Evolutionary conservation across 2,888 invertebrate genomes (phyloP).

Genomic region (Acleris laterana): DNA sequence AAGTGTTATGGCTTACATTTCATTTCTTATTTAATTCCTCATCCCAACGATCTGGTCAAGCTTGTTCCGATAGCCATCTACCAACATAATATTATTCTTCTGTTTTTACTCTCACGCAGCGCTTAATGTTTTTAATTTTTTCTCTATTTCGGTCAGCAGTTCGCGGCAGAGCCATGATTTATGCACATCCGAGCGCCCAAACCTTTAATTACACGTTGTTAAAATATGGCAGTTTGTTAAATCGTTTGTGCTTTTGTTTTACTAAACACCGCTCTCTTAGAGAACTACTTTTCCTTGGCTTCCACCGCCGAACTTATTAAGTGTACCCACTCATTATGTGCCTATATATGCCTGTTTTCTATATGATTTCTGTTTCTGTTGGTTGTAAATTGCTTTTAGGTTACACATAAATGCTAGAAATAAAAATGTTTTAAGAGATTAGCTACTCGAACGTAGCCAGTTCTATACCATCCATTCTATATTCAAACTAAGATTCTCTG

Average conservation of each 20-base stretch:
- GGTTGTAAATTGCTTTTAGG: too few relatives aligned
- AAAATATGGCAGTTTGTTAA: conserved; percentile 85
- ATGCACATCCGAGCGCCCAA: conserved; percentile 83
- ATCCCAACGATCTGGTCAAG: conserved; percentile 31
- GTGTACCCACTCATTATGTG: conserved; percentile 30
- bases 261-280: conserved; percentile 73
- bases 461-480: too few relatives aligned
- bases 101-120: conserved; percentile 44
- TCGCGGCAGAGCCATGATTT: conserved; percentile 82
- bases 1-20: conserved; percentile 26
- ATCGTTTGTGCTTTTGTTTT: conserved; percentile 82
- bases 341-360: too few relatives aligned
- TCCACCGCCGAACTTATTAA: conserved; percentile 53
- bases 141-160: conserved; percentile 84
- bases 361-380: too few relatives aligned
- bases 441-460: too few relatives aligned
- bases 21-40: conserved; percentile 32
- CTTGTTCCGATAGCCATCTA: conserved; percentile 36
- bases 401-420: too few relatives aligned
- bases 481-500: too few relatives aligned
- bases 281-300: conserved; percentile 66
- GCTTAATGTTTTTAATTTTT: conserved; percentile 83
- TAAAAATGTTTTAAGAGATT: too few relatives aligned
- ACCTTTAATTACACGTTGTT: conserved; percentile 85
- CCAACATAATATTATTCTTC: conserved; percentile 36